Evolutionary conservation across 2,888 invertebrate genomes (phyloP), one percentile per base, ranked within the genome.

Genomic region (Cataglyphis livida): DNA sequence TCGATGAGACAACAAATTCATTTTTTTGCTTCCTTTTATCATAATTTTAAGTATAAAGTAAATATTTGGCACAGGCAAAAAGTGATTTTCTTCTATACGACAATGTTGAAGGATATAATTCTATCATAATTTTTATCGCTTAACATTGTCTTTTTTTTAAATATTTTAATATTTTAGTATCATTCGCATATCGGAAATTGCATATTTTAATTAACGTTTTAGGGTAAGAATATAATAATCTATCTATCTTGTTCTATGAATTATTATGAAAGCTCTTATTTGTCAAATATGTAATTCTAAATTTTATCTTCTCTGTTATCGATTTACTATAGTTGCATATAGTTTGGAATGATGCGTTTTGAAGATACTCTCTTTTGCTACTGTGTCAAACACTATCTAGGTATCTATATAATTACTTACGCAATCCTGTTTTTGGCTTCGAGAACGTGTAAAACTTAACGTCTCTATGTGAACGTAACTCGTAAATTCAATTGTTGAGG

Each of bases 401-500:
- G 3, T 51, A 51, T n/a, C 48, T 51, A n/a, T 25, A 25, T 25
- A 25, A n/a, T n/a, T 51, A 15, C 35, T 35, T 66, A 48, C 32
- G 7, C n/a, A 32, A 25, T 57, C 35, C 28, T 76, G 25, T 12
- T 62, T 12, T 6, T 25, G 12, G 21, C 7, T 62, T n/a, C 44
- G 48, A n/a, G 18, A 18, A 21, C 1, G 35, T 25, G 15, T 3
- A 10, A 21, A 57, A 41, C 25, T 25, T 25, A n/a, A 35, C 4
- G 12, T 44, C 18, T 73, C 25, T 79, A 61, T 7, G 18, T 71
- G 32, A 51, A 35, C 51, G 41, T 6, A 18, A 66, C 18, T 18
- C 65, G 15, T n/a, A 38, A 48, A 57, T 28, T 78, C 85, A 88
- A 65, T 85, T 93, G 84, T 94, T 94, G 87, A 98, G 95, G 94